Percentiles rank a stretch among this genome's conserved stretches.
Evolutionary conservation across 2,113 vertebrate genomes (phyloP).

Genomic region (Maccullochella peelii): DNA sequence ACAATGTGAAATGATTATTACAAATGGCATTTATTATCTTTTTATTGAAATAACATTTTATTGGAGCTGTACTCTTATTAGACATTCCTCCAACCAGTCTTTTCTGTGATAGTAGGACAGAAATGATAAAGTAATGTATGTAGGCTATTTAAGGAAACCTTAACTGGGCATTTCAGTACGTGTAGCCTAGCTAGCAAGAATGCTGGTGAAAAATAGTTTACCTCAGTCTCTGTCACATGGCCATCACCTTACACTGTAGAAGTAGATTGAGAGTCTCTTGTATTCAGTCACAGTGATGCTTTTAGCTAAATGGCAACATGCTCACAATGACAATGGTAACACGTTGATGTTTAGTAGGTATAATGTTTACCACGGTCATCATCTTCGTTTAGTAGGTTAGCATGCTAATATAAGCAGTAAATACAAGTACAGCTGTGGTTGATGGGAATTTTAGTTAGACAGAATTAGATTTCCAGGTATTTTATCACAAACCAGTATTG

Average conservation of each 20-base stretch:
- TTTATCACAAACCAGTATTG: background rate
- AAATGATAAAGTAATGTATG: background rate
- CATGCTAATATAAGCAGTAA: background rate
- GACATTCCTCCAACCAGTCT: background rate
- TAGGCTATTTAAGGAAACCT: no score
- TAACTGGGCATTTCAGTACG: no score
- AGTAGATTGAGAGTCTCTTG: no score
- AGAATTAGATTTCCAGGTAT: background rate
- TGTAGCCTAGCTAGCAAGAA: no score
- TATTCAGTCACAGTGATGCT: no score
- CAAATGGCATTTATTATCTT: no score
- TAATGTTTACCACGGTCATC: background rate
- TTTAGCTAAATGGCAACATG: background rate
- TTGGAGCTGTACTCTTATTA: no score
- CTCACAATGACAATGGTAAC: background rate
- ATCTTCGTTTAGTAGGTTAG: background rate
- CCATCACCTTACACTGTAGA: no score
- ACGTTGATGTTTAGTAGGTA: background rate
- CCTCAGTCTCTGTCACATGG: background rate
- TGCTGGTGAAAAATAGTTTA: no score
- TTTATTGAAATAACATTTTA: no score
- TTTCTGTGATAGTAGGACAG: background rate
- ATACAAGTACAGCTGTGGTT: background rate
- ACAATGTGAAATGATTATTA: background rate
- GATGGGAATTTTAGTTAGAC: no score